Evolutionary conservation across 2,797 vertebrate genomes (phyloP), one percentile per base, ranked within the genome.

Genomic region (Gila robusta): DNA sequence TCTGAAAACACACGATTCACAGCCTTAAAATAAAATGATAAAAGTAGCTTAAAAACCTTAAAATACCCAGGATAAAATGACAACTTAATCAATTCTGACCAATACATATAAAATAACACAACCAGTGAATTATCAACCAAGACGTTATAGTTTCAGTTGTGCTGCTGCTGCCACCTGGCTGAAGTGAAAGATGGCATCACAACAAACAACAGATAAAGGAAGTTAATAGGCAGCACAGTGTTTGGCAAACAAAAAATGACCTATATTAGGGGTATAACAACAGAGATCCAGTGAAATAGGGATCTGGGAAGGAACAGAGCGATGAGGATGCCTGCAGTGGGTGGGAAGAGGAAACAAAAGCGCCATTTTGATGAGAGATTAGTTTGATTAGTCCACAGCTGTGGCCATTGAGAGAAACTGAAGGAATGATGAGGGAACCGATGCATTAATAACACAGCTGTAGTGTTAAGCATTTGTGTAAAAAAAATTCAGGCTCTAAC

Each of bases 101-200:
- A 28, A 32, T 32, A 32, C 28, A 32, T 32, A 21, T 72, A 9
- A 59, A 59, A 82, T 41, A 19, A 41, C 35, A 2, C n/a, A 47
- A 23, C 59, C 59, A 32, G 52, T 86, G 44, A 56, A 17, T 59
- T 59, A 35, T 17, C 37, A 21, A 11, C 14, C 9, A 52, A 62
- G 14, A 5, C n/a, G 26, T 59, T 35, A 5, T 26, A 28, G 6
- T 83, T 47, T 71, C 14, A 54, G 16, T 81, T 64, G 26, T 70
- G 67, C 74, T 67, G 64, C n/a, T 86, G 77, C 86, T 91, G 90
- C 86, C 87, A 87, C 77, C 87, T 89, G 89, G 78, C 79, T 82
- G 87, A 80, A 77, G 3, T 49, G 37, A 69, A 67, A 70, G 39
- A 44, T n/a, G 9, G 32, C 14, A 21, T 35, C 49, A 74, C 62